Percentiles rank a stretch among this genome's conserved stretches.
Conservation (phyloP, 2,888 invertebrate species). For the Meandrusa payeni region DNA sequence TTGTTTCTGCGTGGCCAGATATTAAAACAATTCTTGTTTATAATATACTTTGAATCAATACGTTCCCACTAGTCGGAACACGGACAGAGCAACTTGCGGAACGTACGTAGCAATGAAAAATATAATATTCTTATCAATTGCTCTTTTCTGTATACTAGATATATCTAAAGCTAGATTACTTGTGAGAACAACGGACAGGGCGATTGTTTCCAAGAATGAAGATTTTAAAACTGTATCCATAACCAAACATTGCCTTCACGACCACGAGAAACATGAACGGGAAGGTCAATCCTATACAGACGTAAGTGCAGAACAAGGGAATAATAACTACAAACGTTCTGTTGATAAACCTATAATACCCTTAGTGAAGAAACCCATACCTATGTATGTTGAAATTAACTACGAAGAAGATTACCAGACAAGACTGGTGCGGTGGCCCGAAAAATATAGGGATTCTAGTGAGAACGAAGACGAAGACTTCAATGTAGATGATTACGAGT, state of each 20-base stretch:
- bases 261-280: constrained; percentile 15
- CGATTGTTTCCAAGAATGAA: constrained; percentile 33
- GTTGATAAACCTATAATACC: constrained; percentile 27
- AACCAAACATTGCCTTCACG: constrained; percentile 23
- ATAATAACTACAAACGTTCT: constrained; percentile 14
- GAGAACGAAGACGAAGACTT: constrained; percentile 71
- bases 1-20: constrained; percentile 47
- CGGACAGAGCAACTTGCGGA: constrained; percentile 33
- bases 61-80: constrained; percentile 42
- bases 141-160: constrained; percentile 31
- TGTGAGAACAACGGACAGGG: constrained; percentile 40
- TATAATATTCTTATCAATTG: constrained; percentile 33
- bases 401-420: constrained; percentile 57
- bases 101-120: constrained; percentile 46
- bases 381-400: constrained; percentile 54
- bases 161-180: constrained; percentile 42
- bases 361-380: constrained; percentile 60
- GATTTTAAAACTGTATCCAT: constrained; percentile 23
- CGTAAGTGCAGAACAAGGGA: constrained; percentile 9
- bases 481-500: constrained; percentile 64
- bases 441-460: constrained; percentile 43
- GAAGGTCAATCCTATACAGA: constrained; percentile 10
- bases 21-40: constrained; percentile 57
- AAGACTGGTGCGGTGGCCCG: constrained; percentile 38
- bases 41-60: constrained; percentile 45